Conservation (phyloP, 2,113 vertebrate genomes). For the Tragelaphus imberbis region DNA sequence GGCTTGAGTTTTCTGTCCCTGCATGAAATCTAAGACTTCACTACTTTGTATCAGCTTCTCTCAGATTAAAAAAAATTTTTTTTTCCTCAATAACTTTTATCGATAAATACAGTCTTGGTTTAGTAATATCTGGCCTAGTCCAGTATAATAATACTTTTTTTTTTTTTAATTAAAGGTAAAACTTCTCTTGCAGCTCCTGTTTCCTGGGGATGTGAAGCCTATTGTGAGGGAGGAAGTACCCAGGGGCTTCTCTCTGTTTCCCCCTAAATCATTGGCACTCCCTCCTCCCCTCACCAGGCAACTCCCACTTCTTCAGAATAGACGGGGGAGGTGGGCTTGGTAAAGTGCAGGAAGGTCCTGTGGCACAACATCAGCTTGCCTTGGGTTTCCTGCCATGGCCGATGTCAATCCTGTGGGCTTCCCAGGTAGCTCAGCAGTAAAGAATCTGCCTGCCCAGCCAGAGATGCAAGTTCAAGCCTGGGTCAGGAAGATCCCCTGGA, state of each 20-base stretch:
- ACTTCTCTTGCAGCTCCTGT: background rate
- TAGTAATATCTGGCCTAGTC: background rate
- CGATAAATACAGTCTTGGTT: background rate
- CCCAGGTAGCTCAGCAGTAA: background rate
- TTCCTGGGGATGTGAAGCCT: background rate
- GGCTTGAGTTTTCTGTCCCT: background rate
- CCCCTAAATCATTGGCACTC: accelerated
- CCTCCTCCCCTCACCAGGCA: background rate
- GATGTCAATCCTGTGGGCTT: background rate
- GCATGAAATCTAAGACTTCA: background rate
- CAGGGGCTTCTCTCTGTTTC: background rate
- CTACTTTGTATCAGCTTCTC: background rate
- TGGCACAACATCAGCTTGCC: background rate
- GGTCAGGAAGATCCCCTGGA: background rate
- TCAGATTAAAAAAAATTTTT: background rate
- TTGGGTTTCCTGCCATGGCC: background rate
- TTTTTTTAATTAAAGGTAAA: background rate
- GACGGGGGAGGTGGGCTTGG: background rate
- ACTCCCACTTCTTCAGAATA: background rate
- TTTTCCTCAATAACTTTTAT: background rate
- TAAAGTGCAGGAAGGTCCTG: background rate
- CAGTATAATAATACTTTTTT: background rate
- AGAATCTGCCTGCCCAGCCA: background rate
- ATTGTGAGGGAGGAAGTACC: background rate
- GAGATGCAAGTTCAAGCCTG: background rate